Base-by-base conservation (phyloP, 2,113 vertebrate genomes). In the Oxyruncus cristatus region DNA sequence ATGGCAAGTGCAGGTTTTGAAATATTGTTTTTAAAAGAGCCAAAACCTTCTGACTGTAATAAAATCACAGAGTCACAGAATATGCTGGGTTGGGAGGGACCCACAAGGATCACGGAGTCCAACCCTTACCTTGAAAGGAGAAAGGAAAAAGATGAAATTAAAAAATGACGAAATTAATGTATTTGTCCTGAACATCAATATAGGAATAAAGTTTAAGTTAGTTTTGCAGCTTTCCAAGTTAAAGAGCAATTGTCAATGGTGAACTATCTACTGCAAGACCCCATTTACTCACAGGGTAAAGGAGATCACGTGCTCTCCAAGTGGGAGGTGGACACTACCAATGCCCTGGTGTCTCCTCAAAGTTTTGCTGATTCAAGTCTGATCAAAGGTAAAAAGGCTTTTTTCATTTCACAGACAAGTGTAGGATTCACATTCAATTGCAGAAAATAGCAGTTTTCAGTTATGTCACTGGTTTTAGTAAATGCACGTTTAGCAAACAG, bases 261-360 rank as follows among this genome's bases (percentile, higher is more conserved):
- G 72, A 66, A 9, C 52, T 50, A 65, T 41, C 26, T 79, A 5
- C 53, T 28, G 4, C 41, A 4, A 23, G 28, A 77, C 16, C 4
- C 50, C 3, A 14, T 80, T 85, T 90, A n/a, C 85, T 75, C 7
- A 26, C 17, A 99, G 99, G 99, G 99, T 47, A 92, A 67, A 63
- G 98, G 99, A 6, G 96, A 98, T 78, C 98, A 74, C 80, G 97
- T 97, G 7, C 65, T 99, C 74, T 98, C 99, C 73, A 98, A 96
- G 56, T 99, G 99, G 99, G 98, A 92, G 41, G 95, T 98, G 93
- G 97, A 98, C 70, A 87, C 97, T 70, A 75, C 74, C 46, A 97
- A 92, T 75, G 97, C 93, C 67, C 94, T 95, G 47, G 97, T 99
- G 93, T 95, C 96, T 66, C 68, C 98, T 63, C 95, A 24, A 79